phyloP scores from a whole-genome alignment of 2,888 invertebrate genomes.

The Temnothorax rugatulus region DNA sequence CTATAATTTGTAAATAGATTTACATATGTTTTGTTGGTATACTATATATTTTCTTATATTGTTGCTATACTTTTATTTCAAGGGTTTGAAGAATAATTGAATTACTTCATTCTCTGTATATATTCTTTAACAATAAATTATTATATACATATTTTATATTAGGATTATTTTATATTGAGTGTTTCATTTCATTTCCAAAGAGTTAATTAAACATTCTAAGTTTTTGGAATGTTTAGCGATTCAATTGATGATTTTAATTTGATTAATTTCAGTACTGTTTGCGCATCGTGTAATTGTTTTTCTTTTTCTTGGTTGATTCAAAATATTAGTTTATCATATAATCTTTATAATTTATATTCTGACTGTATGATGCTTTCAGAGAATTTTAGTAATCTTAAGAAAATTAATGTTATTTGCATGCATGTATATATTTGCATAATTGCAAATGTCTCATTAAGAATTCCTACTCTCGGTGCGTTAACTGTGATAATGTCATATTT shows the following conservation, averaged over 20 bases:
- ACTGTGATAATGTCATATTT: neutral
- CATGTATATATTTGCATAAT: neutral
- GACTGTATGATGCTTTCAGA: neutral
- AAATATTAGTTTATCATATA: neutral
- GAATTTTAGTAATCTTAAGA: neutral
- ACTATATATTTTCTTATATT: constrained; percentile 9
- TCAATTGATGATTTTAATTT: neutral
- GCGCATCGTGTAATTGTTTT: neutral
- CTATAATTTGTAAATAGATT: constrained; percentile 8
- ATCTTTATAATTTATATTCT: constrained; percentile 15
- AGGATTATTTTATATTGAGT: neutral
- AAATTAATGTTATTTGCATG: neutral
- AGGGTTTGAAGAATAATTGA: constrained; percentile 14
- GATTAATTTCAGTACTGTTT: neutral
- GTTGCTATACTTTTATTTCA: neutral
- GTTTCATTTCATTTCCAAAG: neutral
- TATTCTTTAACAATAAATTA: constrained; percentile 12
- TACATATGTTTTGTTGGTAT: neutral
- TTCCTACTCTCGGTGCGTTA: neutral
- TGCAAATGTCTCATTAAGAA: constrained; percentile 7
- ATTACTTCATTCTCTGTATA: neutral
- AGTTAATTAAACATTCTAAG: neutral
- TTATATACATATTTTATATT: neutral
- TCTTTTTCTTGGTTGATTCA: neutral
- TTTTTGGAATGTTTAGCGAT: neutral